These are phyloP conservation scores for Onthophagus sagittarius DNA, from an alignment of 2,888 invertebrate genomes.

Conservation along the genomic window DNA sequence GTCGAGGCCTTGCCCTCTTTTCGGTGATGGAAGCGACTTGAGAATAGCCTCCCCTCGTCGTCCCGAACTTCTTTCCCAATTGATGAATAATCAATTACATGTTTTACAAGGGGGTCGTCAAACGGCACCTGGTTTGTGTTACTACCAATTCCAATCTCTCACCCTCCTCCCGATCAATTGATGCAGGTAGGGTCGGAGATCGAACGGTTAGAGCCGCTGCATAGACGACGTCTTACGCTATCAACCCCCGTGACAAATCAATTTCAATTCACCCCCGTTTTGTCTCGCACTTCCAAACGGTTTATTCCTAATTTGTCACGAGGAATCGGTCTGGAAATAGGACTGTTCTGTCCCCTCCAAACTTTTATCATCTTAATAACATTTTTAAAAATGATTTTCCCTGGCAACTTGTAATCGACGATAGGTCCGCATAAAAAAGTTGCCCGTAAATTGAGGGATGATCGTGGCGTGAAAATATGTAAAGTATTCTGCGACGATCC, in stretches of 20 bases:
- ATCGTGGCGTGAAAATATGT: not conserved
- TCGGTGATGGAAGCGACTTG: constrained; percentile 34
- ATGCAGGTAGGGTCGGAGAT: constrained; percentile 31
- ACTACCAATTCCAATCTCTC: constrained; percentile 42
- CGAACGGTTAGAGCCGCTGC: constrained; percentile 24
- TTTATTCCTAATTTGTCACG: constrained; percentile 10
- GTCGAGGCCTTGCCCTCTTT: constrained; percentile 21
- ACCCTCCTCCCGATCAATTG: constrained; percentile 40
- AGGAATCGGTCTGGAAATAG: constrained; percentile 2
- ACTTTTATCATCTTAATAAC: not conserved
- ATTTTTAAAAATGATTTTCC: too few relatives aligned
- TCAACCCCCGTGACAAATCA: constrained; percentile 11
- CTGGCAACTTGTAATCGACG: too few relatives aligned
- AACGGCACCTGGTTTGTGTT: constrained; percentile 48
- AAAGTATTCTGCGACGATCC: not conserved
- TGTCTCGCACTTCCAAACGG: constrained; percentile 6
- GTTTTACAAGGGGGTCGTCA: constrained; percentile 48
- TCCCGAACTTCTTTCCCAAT: constrained; percentile 41
- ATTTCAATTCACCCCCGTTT: constrained; percentile 15
- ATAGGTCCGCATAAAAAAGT: too few relatives aligned
- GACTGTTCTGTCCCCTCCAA: not conserved
- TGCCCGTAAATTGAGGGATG: not conserved
- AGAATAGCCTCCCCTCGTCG: constrained; percentile 31
- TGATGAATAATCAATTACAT: constrained; percentile 52
- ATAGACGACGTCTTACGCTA: constrained; percentile 21